A percentile compares a stretch with the other conserved stretches of the same genome.
phyloP scores from a whole-genome alignment of 2,113 vertebrate species.

The Ascaphus truei region DNA sequence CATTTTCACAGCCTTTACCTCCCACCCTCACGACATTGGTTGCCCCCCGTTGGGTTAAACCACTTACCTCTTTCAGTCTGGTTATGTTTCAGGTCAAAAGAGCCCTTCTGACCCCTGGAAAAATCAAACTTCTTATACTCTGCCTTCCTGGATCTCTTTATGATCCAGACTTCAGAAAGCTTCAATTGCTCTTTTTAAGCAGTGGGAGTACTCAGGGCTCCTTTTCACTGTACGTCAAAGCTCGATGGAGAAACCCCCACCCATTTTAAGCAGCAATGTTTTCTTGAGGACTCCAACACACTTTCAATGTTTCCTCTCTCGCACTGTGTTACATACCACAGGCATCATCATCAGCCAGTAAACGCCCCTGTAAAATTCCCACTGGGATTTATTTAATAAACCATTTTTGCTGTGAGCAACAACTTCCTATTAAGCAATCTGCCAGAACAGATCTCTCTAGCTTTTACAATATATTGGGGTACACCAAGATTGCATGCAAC shows the following conservation, averaged over 20 bases:
- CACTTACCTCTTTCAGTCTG: slow-evolving; percentile 9
- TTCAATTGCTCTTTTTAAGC: slow-evolving; percentile 24
- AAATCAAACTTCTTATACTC: neutral
- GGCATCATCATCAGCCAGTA: neutral
- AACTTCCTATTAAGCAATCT: neutral
- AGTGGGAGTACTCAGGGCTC: slow-evolving; percentile 9
- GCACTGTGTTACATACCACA: neutral
- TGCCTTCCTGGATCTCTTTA: slow-evolving; percentile 5
- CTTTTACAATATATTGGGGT: no score
- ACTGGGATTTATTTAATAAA: neutral
- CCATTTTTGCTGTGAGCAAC: neutral
- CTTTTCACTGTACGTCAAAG: slow-evolving; percentile 15
- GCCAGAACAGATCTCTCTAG: neutral
- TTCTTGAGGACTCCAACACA: neutral
- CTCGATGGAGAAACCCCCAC: slow-evolving; percentile 11
- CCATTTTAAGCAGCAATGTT: neutral
- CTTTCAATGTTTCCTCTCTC: neutral
- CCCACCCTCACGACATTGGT: neutral
- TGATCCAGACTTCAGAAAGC: slow-evolving; percentile 4
- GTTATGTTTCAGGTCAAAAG: neutral
- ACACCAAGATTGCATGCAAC: no score
- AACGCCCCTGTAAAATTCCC: neutral
- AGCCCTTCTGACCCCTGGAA: neutral
- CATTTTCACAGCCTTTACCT: neutral
- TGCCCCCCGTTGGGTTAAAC: neutral